Percentiles rank a stretch among this genome's conserved stretches.
phyloP scores from a whole-genome alignment of 2,113 vertebrate genomes.

The Atherinomorus stipes region DNA sequence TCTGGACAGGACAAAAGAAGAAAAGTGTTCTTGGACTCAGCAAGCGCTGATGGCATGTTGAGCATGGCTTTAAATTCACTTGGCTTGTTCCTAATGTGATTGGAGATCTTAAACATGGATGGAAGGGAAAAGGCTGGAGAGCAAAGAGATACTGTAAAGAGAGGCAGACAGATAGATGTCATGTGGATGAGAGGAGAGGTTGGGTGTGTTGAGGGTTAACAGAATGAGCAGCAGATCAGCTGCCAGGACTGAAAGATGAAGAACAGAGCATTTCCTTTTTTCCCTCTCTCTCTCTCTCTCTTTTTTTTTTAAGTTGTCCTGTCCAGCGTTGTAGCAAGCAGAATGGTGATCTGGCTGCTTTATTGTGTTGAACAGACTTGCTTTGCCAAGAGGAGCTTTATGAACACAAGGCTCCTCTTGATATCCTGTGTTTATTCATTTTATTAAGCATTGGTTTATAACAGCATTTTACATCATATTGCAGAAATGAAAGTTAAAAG shows the following conservation, averaged over 20 bases:
- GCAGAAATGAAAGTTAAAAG: no score
- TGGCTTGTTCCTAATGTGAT: constrained; percentile 45
- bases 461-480: no score
- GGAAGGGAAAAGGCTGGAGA: constrained; percentile 27
- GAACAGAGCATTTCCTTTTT: no score
- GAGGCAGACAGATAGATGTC: constrained; percentile 42
- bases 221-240: constrained; percentile 28
- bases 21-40: constrained; percentile 31
- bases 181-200: constrained; percentile 23
- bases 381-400: no score
- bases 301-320: no score
- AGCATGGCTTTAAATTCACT: constrained; percentile 48
- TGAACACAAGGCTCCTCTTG: no score
- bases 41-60: constrained; percentile 16
- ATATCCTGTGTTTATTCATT: no score
- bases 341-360: no score
- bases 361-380: no score
- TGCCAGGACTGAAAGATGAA: constrained; percentile 46
- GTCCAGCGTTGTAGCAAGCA: no score
- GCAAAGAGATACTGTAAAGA: constrained; percentile 19
- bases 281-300: no score
- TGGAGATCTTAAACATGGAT: constrained; percentile 48
- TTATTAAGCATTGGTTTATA: no score
- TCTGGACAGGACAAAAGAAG: constrained; percentile 30
- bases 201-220: constrained; percentile 31